phyloP scores from a whole-genome alignment of 2,888 invertebrate species.

The Phoenoteleia sp. region DNA sequence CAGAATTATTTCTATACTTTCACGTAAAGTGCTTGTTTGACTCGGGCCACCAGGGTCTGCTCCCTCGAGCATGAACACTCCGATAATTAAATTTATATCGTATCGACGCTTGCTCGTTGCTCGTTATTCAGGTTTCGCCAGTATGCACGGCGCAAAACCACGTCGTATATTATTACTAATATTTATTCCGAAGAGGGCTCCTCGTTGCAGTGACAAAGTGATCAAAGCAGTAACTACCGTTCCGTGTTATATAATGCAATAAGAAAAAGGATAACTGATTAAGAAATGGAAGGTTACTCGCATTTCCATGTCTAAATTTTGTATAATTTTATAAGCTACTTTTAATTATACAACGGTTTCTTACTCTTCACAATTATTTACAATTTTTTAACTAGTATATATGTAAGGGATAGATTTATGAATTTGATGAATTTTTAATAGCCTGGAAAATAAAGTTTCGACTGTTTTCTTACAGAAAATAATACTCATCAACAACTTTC shows the following conservation, averaged over 20 bases:
- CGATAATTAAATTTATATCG: slow-evolving; percentile 86
- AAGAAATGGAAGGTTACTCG: not conserved
- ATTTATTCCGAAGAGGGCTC: slow-evolving; percentile 61
- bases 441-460: too few relatives aligned
- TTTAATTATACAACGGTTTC: too few relatives aligned
- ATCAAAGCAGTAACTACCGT: slow-evolving; percentile 55
- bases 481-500: too few relatives aligned
- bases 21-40: slow-evolving; percentile 86
- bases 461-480: too few relatives aligned
- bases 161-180: slow-evolving; percentile 63
- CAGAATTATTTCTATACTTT: slow-evolving; percentile 86
- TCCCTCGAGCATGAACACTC: slow-evolving; percentile 84
- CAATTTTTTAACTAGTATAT: too few relatives aligned
- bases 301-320: not conserved
- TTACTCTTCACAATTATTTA: too few relatives aligned
- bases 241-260: slow-evolving; percentile 32
- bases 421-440: too few relatives aligned
- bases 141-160: slow-evolving; percentile 57
- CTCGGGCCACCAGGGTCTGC: slow-evolving; percentile 82
- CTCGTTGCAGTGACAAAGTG: slow-evolving; percentile 55
- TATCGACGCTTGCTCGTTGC: slow-evolving; percentile 78
- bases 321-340: too few relatives aligned
- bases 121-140: slow-evolving; percentile 71
- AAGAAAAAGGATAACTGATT: slow-evolving; percentile 2
- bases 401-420: too few relatives aligned